These are phyloP conservation scores for Narcine bancroftii DNA, from an alignment of 2,113 vertebrate genomes.

Conservation along the genomic window DNA sequence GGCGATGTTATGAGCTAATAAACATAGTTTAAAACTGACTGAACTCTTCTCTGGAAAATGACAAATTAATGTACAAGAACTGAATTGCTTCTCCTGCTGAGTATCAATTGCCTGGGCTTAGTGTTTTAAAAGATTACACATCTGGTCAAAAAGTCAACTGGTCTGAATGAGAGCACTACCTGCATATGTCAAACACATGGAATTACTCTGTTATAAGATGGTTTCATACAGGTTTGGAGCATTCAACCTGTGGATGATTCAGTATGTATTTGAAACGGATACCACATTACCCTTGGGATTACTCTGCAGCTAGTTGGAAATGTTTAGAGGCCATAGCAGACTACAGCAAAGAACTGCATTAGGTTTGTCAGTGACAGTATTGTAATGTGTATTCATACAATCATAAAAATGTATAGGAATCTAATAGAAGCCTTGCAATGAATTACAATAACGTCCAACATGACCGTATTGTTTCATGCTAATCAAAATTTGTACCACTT, in stretches of 20 bases:
- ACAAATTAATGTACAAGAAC: not conserved
- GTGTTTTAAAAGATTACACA: slow-evolving; percentile 17
- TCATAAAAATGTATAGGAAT: not conserved
- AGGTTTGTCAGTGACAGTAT: not conserved
- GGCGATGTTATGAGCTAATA: not conserved
- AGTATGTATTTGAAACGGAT: slow-evolving; percentile 12
- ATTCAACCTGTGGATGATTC: slow-evolving; percentile 13
- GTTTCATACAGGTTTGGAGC: not conserved
- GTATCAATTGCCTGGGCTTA: not conserved
- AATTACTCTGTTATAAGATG: not conserved
- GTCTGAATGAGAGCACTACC: not conserved
- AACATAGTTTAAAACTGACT: not conserved
- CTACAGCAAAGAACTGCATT: not conserved
- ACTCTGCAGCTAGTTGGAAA: not conserved
- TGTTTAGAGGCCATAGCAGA: not conserved
- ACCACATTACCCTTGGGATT: not conserved
- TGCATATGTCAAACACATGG: slow-evolving; percentile 6
- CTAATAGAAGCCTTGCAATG: not conserved
- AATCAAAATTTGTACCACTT: not conserved
- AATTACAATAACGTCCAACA: not conserved
- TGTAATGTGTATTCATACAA: not conserved
- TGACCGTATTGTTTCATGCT: not conserved
- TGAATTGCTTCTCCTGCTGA: slow-evolving; percentile 14
- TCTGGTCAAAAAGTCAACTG: slow-evolving; percentile 27
- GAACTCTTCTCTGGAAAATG: not conserved